Conservation (phyloP, 2,888 invertebrate genomes). For the Nowickia ferox region DNA sequence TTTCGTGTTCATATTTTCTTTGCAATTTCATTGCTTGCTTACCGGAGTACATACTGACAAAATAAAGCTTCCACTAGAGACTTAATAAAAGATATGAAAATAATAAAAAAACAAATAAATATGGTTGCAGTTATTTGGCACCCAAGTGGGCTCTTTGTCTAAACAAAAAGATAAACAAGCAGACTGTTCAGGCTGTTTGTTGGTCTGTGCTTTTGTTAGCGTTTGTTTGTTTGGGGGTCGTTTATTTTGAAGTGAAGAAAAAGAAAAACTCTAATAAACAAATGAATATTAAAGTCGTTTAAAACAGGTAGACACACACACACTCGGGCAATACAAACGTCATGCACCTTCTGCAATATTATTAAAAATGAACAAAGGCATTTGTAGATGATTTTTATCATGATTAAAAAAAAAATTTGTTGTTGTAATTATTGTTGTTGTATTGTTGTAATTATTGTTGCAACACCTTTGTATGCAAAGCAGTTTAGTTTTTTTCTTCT, state of each 20-base stretch:
- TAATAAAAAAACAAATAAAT: constrained; percentile 34
- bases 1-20: constrained; percentile 29
- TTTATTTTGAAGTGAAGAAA: neutral
- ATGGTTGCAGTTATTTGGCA: constrained; percentile 61
- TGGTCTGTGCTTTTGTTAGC: constrained; percentile 32
- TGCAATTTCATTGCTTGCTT: constrained; percentile 10
- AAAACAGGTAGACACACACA: constrained; percentile 47
- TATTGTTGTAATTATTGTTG: constrained; percentile 44
- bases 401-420: no score
- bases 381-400: constrained; percentile 44
- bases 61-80: constrained; percentile 57
- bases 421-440: constrained; percentile 41
- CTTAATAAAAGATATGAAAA: constrained; percentile 16
- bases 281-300: constrained; percentile 60
- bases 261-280: constrained; percentile 43
- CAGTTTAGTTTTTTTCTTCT: constrained; percentile 34
- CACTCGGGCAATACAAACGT: constrained; percentile 14
- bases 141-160: constrained; percentile 55
- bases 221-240: constrained; percentile 37
- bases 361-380: constrained; percentile 8
- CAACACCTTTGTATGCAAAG: constrained; percentile 70
- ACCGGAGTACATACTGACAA: neutral
- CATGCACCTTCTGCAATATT: constrained; percentile 29
- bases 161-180: constrained; percentile 36
- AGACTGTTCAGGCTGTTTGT: constrained; percentile 12